These are phyloP conservation scores for Sander lucioperca DNA, from an alignment of 2,113 vertebrate genomes.

Conservation along the genomic window DNA sequence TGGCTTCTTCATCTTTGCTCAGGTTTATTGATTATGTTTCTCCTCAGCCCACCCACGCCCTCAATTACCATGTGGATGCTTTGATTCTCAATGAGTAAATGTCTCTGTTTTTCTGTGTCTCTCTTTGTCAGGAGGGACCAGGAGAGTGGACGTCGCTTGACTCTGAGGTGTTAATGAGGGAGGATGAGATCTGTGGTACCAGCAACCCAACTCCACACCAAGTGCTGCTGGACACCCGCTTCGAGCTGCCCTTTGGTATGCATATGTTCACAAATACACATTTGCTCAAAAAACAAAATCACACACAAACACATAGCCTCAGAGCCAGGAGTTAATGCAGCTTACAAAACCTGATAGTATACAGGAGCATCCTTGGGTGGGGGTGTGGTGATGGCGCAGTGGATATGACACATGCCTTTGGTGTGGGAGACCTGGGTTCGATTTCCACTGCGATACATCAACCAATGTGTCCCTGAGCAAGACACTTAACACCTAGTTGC, in stretches of 20 bases:
- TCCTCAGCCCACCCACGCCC: background rate
- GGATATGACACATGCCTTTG: too few species aligned
- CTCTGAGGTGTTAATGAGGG: constrained; percentile 94
- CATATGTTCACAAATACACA: background rate
- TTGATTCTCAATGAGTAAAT: background rate
- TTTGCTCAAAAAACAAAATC: background rate
- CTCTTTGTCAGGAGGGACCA: constrained; percentile 89
- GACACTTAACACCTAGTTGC: too few species aligned
- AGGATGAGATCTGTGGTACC: constrained; percentile 95
- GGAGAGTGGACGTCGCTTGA: constrained; percentile 93
- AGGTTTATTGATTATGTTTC: background rate
- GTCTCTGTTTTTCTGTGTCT: background rate
- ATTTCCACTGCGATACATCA: too few species aligned
- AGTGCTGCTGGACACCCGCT: constrained; percentile 95
- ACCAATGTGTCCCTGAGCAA: too few species aligned
- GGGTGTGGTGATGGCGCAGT: too few species aligned
- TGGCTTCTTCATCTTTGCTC: background rate
- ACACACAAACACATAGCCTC: background rate
- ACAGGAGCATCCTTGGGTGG: background rate
- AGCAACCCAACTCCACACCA: constrained; percentile 93
- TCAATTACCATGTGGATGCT: background rate
- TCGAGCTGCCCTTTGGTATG: constrained; percentile 95
- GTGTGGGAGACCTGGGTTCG: too few species aligned
- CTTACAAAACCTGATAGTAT: background rate
- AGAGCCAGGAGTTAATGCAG: background rate